A percentile compares a stretch with the other conserved stretches of the same genome.
These are phyloP conservation scores for Polydesmus complanatus DNA, from an alignment of 2,888 invertebrate genomes.

Conservation along the genomic window DNA sequence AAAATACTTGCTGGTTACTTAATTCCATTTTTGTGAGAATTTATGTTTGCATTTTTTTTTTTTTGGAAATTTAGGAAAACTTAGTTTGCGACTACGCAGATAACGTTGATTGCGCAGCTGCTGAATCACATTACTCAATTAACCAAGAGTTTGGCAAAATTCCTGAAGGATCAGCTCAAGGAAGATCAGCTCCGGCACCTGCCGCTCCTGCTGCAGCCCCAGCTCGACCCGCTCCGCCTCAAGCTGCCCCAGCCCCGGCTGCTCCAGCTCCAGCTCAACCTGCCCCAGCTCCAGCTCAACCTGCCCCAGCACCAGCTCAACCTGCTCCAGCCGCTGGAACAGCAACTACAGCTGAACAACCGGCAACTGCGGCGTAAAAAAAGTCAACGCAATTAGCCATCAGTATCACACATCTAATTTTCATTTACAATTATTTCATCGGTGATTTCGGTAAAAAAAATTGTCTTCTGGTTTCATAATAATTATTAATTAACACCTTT, in stretches of 20 bases:
- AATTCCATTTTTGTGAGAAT: not conserved
- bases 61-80: conserved; percentile 10
- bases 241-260: not conserved
- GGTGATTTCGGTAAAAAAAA: too few relatives aligned
- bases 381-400: too few relatives aligned
- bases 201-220: not conserved
- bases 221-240: not conserved
- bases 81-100: conserved; percentile 12
- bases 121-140: conserved; percentile 5
- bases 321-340: not conserved
- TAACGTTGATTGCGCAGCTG: conserved; percentile 11
- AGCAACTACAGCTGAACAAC: not conserved
- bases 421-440: too few relatives aligned
- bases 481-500: too few relatives aligned
- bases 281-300: not conserved
- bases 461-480: too few relatives aligned
- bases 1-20: too few relatives aligned
- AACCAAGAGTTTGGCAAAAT: conserved; percentile 15
- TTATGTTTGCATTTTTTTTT: not conserved
- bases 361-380: not conserved
- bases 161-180: conserved; percentile 4
- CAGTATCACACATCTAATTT: too few relatives aligned
- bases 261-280: not conserved
- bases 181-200: conserved; percentile 1
- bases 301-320: conserved; percentile 1